Percentiles rank a stretch among this genome's conserved stretches.
Conservation (phyloP, 2,888 invertebrate genomes). For the Mycalesis mineus region DNA sequence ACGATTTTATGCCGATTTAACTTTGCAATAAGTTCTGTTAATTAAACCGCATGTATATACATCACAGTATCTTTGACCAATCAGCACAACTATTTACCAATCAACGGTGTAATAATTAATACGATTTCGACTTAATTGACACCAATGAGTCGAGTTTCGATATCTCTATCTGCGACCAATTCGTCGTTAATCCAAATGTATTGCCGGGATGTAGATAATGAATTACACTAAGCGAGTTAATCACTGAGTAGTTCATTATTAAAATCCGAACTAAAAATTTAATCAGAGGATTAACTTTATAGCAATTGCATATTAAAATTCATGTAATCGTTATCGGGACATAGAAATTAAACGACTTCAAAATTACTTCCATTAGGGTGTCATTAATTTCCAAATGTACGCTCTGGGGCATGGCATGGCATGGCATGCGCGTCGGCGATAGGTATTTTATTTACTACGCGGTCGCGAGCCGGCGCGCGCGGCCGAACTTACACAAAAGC, state of each 20-base stretch:
- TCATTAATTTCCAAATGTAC: conserved; percentile 72
- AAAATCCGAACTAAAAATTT: conserved; percentile 13
- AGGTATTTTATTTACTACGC: conserved; percentile 67
- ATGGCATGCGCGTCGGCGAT: conserved; percentile 41
- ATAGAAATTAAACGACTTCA: conserved; percentile 61
- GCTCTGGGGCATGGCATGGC: conserved; percentile 63
- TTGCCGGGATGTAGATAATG: conserved; percentile 16
- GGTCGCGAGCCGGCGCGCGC: conserved; percentile 34
- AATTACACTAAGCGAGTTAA: conserved; percentile 13
- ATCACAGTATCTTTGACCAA: conserved; percentile 20
- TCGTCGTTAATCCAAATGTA: conserved; percentile 23
- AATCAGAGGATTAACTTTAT: conserved; percentile 50
- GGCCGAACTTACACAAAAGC: conserved; percentile 49
- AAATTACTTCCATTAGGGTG: conserved; percentile 67
- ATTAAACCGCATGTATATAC: not conserved
- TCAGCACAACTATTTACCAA: conserved; percentile 26
- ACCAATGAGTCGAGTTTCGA: conserved; percentile 21
- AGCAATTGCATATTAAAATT: conserved; percentile 66
- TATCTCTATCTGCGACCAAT: conserved; percentile 23
- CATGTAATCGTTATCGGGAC: conserved; percentile 58
- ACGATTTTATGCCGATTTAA: not conserved
- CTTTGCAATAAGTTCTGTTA: not conserved
- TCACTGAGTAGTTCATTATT: conserved; percentile 17
- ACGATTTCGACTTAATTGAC: conserved; percentile 29
- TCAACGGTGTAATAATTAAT: conserved; percentile 32